Conservation (phyloP, 2,113 vertebrate genomes). For the Leuciscus idus region DNA sequence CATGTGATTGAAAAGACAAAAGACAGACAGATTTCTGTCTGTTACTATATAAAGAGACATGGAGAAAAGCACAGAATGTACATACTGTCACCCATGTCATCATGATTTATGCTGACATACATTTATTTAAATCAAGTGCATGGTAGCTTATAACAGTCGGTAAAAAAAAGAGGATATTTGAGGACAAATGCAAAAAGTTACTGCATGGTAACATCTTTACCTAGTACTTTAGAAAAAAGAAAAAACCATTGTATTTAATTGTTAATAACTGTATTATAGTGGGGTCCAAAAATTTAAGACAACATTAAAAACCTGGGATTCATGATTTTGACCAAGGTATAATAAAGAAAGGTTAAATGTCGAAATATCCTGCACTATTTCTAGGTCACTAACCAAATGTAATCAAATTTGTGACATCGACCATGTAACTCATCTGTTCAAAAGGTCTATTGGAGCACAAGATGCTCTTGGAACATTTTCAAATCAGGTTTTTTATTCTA, state of each 20-base stretch:
- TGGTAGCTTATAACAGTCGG: background rate
- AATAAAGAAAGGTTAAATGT: background rate
- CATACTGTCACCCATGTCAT: background rate
- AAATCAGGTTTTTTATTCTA: background rate
- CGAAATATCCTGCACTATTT: background rate
- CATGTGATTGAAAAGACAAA: background rate
- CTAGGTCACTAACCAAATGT: constrained; percentile 15
- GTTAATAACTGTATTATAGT: background rate
- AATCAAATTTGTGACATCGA: constrained; percentile 5
- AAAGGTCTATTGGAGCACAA: constrained; percentile 17
- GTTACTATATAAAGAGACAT: constrained; percentile 6
- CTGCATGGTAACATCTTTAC: background rate
- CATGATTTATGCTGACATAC: background rate
- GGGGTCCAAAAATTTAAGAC: background rate
- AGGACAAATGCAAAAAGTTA: background rate
- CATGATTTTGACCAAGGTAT: background rate
- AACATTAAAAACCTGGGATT: background rate
- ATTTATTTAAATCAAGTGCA: background rate
- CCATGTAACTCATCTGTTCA: background rate
- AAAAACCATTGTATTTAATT: background rate
- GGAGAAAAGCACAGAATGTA: constrained; percentile 3
- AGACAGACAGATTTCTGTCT: background rate
- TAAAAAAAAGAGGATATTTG: background rate
- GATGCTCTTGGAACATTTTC: constrained; percentile 3
- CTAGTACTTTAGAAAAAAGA: background rate